These are phyloP conservation scores for Zophobas morio DNA, from an alignment of 1,140 invertebrate species.

Conservation along the genomic window DNA sequence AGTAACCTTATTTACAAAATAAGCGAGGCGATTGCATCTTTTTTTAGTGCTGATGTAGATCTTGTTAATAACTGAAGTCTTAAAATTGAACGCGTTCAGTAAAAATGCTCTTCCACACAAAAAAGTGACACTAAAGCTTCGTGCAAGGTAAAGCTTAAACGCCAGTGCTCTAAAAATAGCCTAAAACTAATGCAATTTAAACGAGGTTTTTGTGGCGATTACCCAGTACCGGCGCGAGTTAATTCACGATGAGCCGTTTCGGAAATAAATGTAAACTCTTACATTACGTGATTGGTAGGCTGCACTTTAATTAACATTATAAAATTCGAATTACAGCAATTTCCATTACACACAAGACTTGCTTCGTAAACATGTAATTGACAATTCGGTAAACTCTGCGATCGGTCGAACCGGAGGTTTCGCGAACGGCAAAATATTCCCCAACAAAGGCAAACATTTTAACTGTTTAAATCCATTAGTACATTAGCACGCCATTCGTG, in stretches of 20 bases:
- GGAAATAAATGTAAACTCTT: slow-evolving; percentile 39
- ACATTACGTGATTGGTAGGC: slow-evolving; percentile 34
- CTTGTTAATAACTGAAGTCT: no score
- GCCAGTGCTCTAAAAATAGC: neutral
- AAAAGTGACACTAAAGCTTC: no score
- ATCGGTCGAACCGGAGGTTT: neutral
- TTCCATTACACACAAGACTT: slow-evolving; percentile 47
- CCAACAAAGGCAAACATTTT: slow-evolving; percentile 34
- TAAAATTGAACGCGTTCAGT: no score
- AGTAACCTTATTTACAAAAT: no score
- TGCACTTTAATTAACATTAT: slow-evolving; percentile 47
- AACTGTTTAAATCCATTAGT: slow-evolving; percentile 41
- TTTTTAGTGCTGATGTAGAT: no score
- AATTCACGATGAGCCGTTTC: neutral
- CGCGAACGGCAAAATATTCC: slow-evolving; percentile 2
- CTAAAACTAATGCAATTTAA: neutral
- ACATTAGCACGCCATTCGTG: slow-evolving; percentile 39
- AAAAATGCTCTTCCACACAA: no score
- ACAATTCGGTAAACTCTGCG: slow-evolving; percentile 32
- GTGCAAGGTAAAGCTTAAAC: no score
- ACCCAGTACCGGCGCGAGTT: neutral
- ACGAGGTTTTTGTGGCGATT: neutral
- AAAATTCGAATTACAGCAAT: slow-evolving; percentile 45
- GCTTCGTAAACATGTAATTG: slow-evolving; percentile 38
- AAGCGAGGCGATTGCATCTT: no score